Conservation (phyloP, 2,888 invertebrate genomes). For the Stegana nigrithorax region DNA sequence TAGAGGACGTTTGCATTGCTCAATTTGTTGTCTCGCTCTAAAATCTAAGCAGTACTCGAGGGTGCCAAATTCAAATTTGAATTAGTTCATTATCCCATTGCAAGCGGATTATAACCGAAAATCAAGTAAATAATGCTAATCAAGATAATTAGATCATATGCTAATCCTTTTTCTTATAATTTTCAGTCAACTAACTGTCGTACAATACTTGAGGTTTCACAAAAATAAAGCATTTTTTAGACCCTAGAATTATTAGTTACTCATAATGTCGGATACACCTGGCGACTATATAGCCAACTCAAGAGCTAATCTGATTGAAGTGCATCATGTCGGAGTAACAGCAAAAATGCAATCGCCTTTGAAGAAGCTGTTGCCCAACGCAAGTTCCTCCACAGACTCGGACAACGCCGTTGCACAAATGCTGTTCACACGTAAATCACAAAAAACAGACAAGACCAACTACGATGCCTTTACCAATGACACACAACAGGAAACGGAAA, state of each 20-base stretch:
- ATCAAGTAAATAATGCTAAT: no score
- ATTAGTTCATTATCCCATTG: no score
- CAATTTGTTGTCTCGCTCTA: no score
- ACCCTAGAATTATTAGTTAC: no score
- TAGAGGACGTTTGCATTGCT: no score
- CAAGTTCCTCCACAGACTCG: constrained; percentile 58
- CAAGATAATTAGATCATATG: no score
- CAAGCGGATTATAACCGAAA: no score
- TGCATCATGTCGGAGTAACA: constrained; percentile 64
- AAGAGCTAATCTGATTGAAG: constrained; percentile 57
- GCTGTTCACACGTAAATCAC: constrained; percentile 29
- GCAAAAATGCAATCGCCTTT: constrained; percentile 62
- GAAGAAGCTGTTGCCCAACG: constrained; percentile 49
- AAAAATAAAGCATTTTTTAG: no score
- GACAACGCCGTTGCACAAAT: constrained; percentile 35
- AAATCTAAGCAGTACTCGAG: no score
- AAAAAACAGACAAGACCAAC: neutral
- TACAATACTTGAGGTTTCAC: no score
- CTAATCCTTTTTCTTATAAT: no score
- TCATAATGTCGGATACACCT: constrained; percentile 54
- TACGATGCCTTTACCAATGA: constrained; percentile 35
- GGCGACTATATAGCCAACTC: constrained; percentile 41
- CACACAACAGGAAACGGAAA: constrained; percentile 33
- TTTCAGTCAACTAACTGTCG: neutral
- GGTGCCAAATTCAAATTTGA: no score